Evolutionary conservation across 2,113 vertebrate species (phyloP), one percentile per base, ranked within the genome.

Genomic region (Emberiza fucata): DNA sequence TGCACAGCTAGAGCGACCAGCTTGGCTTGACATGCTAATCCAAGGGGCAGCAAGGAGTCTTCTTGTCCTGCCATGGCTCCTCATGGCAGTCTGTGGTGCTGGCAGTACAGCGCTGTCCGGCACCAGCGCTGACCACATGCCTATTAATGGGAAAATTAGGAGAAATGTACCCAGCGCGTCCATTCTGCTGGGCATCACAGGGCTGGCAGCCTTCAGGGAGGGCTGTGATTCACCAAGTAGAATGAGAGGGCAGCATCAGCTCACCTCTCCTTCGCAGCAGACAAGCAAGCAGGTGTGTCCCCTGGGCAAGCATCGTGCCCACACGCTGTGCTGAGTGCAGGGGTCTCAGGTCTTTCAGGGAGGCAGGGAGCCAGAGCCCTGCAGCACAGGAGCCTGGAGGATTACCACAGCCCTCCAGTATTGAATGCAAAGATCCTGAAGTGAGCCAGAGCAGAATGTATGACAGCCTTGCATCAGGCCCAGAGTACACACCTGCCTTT

Each of bases 51-150:
- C 5, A 3, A 63, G 53, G 50, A 89, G 50, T 24, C 48, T 4
- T 50, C 76, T 45, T 12, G n/a, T 77, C 48, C 35, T 85, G 59
- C 63, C 11, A 1, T 44, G 21, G 86, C 45, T 90, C 53, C 35
- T 71, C 35, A 1, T 5, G 35, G 84, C 27, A 85, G 61, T 61
- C 84, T 47, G 71, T 19, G 54, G 75, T n/a, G 24, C 75, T 81
- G 66, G 60, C 50, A 75, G 44, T 6, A 23, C 50, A 59, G 47
- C 0, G 0, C 27, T 0, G 0, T 45, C 64, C 1, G 0, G 54
- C 87, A 94, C 50, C 64, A 59, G 56, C 33, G 23, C 22, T 78
- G 40, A 57, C 28, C 79, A 79, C 33, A 13, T 25, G 29, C 33
- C 53, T 53, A 80, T 54, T 91, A 54, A 72, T 12, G 33, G 50